Percentiles rank a stretch among this genome's conserved stretches.
phyloP scores from a whole-genome alignment of 2,888 invertebrate genomes.

The Crepidodera aurea region DNA sequence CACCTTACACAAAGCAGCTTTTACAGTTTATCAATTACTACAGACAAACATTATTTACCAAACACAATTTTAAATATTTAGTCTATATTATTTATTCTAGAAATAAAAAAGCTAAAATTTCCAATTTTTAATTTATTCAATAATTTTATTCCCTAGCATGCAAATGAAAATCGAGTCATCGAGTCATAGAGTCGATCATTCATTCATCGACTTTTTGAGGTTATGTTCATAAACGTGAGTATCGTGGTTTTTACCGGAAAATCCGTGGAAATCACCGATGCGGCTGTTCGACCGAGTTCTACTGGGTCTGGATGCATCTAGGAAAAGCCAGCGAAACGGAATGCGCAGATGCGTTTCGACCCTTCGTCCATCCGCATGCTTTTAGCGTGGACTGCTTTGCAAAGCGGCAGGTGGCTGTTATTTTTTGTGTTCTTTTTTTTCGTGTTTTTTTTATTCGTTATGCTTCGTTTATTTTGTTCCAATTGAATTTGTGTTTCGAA shows the following conservation, averaged over 20 bases:
- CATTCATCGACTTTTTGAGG: not conserved
- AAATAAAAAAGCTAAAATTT: too few species aligned
- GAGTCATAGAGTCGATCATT: not conserved
- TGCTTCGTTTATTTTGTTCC: not conserved
- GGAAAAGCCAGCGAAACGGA: slow-evolving; percentile 1
- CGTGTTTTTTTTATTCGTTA: not conserved
- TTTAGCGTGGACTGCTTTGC: not conserved
- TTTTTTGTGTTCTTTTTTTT: not conserved
- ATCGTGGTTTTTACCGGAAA: not conserved
- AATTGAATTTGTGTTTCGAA: not conserved
- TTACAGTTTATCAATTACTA: not conserved
- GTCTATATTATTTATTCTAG: too few species aligned
- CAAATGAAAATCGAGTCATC: not conserved
- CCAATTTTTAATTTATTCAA: too few species aligned
- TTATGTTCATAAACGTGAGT: not conserved
- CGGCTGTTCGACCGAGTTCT: slow-evolving; percentile 10
- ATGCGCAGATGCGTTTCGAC: slow-evolving; percentile 9
- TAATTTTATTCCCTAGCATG: not conserved
- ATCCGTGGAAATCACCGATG: slow-evolving; percentile 34
- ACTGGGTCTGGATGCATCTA: slow-evolving; percentile 13
- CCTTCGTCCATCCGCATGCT: slow-evolving; percentile 2
- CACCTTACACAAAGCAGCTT: not conserved
- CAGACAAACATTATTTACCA: too few species aligned
- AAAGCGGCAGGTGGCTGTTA: slow-evolving; percentile 11
- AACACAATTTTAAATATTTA: too few species aligned